Evolutionary conservation across 1,140 invertebrate genomes (phyloP), one percentile per base, ranked within the genome.

Genomic region (Drosophila erecta): DNA sequence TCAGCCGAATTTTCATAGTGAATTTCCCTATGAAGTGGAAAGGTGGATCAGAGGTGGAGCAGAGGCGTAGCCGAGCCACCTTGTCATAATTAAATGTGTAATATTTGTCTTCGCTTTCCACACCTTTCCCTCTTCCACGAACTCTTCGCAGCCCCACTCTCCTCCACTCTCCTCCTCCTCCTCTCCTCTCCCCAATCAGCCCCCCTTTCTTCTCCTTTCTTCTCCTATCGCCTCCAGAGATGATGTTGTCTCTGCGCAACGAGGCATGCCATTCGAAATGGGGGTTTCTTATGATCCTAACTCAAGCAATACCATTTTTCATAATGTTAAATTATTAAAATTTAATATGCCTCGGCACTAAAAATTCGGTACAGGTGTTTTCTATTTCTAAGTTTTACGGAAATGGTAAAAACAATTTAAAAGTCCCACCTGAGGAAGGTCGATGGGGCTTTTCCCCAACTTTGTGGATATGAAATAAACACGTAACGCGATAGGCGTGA

Each of bases 81-180:
- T 77, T 86, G 73, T 81, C 81, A 79, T 87, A 86, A 86, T 86
- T 87, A 86, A 86, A 86, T 83, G 75, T 87, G 83, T 86, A 81
- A 87, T 86, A 65, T 85, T 85, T 85, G 56, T 81, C 65, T 81
- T 51, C 65, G 70, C 83, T 86, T 86, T 86, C 70, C 41, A 86
- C 81, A 86, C 81, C 70, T 81, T 72, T 74, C 49, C 41, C 46
- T 24, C 47, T 72, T 76, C 65, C 53, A 43, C 46, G 61, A 57
- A 58, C 38, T 46, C 37, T 30, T 38, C 15, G 35, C 50, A 40
- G 44, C 64, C 22, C 41, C 12, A 14, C 38, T 44, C 41, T 24
- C n/a, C 4, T 14, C 22, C 3, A 17, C 15, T n/a, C 37, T 33
- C 35, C 4, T 0, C 24, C 4, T 24, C 22, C 22, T 4, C 3